Conservation (phyloP, 2,797 vertebrate species). For the Karalla daura region DNA sequence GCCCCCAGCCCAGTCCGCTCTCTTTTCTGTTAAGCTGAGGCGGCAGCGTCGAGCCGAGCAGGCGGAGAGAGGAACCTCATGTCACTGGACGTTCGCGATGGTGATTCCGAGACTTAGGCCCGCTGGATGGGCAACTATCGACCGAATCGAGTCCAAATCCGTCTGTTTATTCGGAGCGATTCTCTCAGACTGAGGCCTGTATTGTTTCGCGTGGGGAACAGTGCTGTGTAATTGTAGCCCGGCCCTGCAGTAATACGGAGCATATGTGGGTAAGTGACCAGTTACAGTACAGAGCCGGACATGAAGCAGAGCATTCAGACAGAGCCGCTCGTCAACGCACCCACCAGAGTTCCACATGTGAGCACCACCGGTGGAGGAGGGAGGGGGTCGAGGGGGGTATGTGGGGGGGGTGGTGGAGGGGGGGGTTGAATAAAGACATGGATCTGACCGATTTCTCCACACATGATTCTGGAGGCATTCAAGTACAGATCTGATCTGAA, state of each 20-base stretch:
- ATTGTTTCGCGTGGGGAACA: slow-evolving; percentile 10
- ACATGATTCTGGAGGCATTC: too few relatives aligned
- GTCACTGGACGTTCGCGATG: slow-evolving; percentile 26
- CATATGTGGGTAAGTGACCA: slow-evolving; percentile 50
- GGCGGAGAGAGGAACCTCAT: slow-evolving; percentile 25
- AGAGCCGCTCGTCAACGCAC: slow-evolving; percentile 21
- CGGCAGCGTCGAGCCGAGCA: slow-evolving; percentile 4
- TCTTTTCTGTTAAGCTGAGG: neutral
- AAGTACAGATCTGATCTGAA: neutral
- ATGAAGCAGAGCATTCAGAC: slow-evolving; percentile 34
- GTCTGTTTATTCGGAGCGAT: slow-evolving; percentile 24
- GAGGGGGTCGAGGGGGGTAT: too few relatives aligned
- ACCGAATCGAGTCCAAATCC: slow-evolving; percentile 17
- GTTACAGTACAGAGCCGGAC: slow-evolving; percentile 17
- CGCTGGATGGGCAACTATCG: neutral
- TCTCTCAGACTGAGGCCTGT: slow-evolving; percentile 1
- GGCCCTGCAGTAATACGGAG: slow-evolving; percentile 22
- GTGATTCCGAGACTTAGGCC: slow-evolving; percentile 11
- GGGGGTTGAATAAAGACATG: neutral
- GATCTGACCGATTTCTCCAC: neutral
- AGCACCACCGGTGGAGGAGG: too few relatives aligned
- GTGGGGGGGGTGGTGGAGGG: too few relatives aligned
- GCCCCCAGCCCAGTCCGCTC: neutral
- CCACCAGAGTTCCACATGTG: too few relatives aligned
- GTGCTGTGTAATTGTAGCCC: slow-evolving; percentile 39